Percentiles rank a stretch among this genome's conserved stretches.
Evolutionary conservation across 2,888 invertebrate genomes (phyloP).

Genomic region (Altica lythri): DNA sequence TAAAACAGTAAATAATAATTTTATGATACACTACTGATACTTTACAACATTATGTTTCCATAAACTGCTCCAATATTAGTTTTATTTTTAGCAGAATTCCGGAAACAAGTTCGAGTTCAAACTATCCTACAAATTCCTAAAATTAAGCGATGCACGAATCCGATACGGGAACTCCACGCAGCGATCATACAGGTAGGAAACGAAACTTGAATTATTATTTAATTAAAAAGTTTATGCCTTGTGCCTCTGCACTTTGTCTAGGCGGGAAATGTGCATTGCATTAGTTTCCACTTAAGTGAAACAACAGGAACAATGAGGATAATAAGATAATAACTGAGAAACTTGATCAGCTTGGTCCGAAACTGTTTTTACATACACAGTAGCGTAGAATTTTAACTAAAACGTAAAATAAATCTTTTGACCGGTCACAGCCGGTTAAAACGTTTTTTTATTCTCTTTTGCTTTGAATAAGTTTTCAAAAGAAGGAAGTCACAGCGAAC

Average conservation of each 20-base stretch:
- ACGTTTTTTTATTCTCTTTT: conserved; percentile 4
- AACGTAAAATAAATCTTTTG: background rate
- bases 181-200: conserved; percentile 66
- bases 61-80: conserved; percentile 25
- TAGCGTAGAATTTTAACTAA: background rate
- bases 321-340: background rate
- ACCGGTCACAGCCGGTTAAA: conserved; percentile 7
- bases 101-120: conserved; percentile 84
- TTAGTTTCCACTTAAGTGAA: background rate
- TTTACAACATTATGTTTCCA: background rate
- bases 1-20: background rate
- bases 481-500: conserved; percentile 7
- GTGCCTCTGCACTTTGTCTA: too few relatives aligned
- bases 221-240: conserved; percentile 7
- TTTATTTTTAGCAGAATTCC: conserved; percentile 64
- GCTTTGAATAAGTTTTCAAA: background rate
- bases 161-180: conserved; percentile 77
- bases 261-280: background rate
- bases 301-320: conserved; percentile 1
- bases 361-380: background rate
- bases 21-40: background rate
- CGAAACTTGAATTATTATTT: conserved; percentile 9
- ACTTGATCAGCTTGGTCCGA: background rate
- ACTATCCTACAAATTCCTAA: conserved; percentile 82
- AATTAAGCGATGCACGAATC: conserved; percentile 74